Base-by-base conservation (phyloP, 2,888 invertebrate genomes). In the Tryphoninae sp. region DNA sequence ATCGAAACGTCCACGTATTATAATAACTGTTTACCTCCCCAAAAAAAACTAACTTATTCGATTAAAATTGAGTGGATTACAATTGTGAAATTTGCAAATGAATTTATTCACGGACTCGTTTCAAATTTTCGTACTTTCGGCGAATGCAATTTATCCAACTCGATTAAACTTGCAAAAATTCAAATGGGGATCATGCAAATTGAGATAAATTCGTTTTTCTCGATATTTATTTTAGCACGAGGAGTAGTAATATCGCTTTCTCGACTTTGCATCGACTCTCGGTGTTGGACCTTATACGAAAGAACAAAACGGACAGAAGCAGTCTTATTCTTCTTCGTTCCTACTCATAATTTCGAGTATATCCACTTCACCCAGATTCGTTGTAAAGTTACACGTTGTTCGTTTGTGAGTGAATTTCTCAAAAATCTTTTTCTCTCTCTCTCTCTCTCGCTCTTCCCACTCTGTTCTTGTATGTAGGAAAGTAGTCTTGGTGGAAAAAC, bases 321-420 rank as follows among this genome's bases (percentile, higher is more conserved):
- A 61, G 61, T 51, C 71, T 71, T 71, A 71, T 78, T 65, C 51
- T 72, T 68, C 72, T 72, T 49, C n/a, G 55, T 62, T 53, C 53
- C 53, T 42, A 68, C 80, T 77, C 33, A 40, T 45, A 55, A 62
- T 81, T 81, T 81, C 68, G 72, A 81, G 80, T 77, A 59, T 68
- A 42, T 51, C 75, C 75, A 58, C 76, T 77, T 81, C 77, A 81
- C 80, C 80, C 80, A 81, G 62, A 73, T 81, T 73, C 67, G 49
- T 62, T 67, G 53, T 33, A 26, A 65, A 76, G 72, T 76, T 80
- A 75, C 11, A 55, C 42, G 7, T 8, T 55, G 9, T 59, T 45
- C 59, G 22, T 22, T 19, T 16, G n/a, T 33, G 51, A 33, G 59
- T 65, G 49, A 11, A 33, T 23, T 58, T 22, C 19, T 22, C 49